phyloP scores from a whole-genome alignment of 1,140 invertebrate species.

The Tyrophagus putrescentiae region DNA sequence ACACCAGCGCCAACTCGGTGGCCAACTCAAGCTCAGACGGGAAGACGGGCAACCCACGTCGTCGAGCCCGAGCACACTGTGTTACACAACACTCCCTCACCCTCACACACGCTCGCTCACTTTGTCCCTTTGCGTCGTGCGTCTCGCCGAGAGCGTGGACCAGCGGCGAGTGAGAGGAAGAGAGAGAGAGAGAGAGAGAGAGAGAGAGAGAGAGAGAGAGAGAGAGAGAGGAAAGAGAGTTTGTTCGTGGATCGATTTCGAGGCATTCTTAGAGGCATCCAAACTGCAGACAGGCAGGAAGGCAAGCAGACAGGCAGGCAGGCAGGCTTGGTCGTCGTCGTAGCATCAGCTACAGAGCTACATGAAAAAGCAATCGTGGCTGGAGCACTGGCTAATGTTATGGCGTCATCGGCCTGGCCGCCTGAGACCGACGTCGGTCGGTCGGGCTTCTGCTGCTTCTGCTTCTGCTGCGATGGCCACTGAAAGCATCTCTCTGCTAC shows the following conservation, averaged over 20 bases:
- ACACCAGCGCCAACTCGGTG: too few relatives aligned
- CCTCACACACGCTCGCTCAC: too few relatives aligned
- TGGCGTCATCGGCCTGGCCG: neutral
- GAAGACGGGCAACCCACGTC: too few relatives aligned
- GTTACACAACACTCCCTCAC: too few relatives aligned
- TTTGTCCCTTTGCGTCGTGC: too few relatives aligned
- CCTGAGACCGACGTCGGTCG: too few relatives aligned
- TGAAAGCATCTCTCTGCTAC: neutral
- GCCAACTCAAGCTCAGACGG: too few relatives aligned
- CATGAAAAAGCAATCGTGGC: constrained; percentile 10
- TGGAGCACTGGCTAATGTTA: neutral
- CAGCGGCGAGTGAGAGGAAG: neutral
- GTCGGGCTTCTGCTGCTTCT: too few relatives aligned
- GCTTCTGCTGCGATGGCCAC: too few relatives aligned
- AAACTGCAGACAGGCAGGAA: neutral
- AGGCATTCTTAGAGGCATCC: neutral
- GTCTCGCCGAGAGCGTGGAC: constrained; percentile 10
- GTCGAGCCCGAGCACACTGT: too few relatives aligned
- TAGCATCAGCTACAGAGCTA: neutral
- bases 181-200: neutral
- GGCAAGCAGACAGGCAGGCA: too few relatives aligned
- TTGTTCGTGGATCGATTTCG: constrained; percentile 6
- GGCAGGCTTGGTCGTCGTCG: too few relatives aligned
- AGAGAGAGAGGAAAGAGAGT: neutral
- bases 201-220: neutral